These are phyloP conservation scores for Rhinoderma darwinii DNA, from an alignment of 2,113 vertebrate genomes.

Conservation along the genomic window DNA sequence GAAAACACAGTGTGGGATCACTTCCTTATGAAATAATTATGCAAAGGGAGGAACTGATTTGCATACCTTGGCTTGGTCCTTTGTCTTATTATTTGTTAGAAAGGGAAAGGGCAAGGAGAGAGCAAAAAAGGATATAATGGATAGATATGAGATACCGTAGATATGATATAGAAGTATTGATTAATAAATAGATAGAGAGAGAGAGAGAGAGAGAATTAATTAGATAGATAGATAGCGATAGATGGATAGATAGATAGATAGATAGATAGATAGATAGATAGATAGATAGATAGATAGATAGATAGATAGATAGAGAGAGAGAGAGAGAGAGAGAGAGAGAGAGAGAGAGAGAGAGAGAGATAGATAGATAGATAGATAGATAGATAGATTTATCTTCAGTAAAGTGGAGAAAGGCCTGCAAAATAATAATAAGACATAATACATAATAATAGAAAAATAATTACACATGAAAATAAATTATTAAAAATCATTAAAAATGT, in stretches of 20 bases:
- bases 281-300: too few relatives aligned
- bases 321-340: too few relatives aligned
- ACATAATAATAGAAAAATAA: too few relatives aligned
- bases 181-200: background rate
- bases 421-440: too few relatives aligned
- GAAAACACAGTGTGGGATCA: constrained; percentile 64
- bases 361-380: too few relatives aligned
- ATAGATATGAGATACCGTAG: background rate
- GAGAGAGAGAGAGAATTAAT: background rate
- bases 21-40: constrained; percentile 63
- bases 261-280: too few relatives aligned
- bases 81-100: constrained; percentile 63
- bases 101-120: constrained; percentile 55
- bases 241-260: background rate
- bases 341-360: too few relatives aligned
- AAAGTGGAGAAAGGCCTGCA: too few relatives aligned
- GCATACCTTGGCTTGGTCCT: constrained; percentile 37
- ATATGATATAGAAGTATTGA: background rate
- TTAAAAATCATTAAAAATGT: too few relatives aligned
- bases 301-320: too few relatives aligned
- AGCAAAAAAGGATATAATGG: background rate
- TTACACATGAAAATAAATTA: too few relatives aligned
- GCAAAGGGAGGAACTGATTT: constrained; percentile 61
- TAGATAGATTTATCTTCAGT: too few relatives aligned
- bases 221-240: constrained; percentile 16